A percentile compares a stretch with the other conserved stretches of the same genome.
These are phyloP conservation scores for Thinocorus orbignyianus DNA, from an alignment of 2,113 vertebrate genomes.

Conservation along the genomic window DNA sequence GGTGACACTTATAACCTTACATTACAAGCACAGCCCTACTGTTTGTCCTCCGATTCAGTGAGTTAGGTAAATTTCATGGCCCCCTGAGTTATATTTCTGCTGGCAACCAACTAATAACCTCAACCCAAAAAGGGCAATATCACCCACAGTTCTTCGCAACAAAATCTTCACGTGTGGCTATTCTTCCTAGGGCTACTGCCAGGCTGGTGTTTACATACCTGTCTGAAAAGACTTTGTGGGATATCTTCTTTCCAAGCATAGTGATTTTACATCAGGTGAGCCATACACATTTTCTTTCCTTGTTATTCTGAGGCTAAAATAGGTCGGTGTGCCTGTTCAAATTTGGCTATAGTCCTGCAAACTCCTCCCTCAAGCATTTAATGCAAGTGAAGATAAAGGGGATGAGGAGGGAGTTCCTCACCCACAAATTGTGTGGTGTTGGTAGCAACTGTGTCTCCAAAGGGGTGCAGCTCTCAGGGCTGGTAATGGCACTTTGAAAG, in stretches of 20 bases:
- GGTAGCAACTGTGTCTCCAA: neutral
- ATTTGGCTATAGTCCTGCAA: neutral
- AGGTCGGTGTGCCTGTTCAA: rapidly evolving
- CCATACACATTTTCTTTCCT: neutral
- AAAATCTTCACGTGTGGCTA: neutral
- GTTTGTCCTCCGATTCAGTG: neutral
- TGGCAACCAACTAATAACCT: neutral
- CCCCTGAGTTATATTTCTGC: neutral
- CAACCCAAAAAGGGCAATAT: neutral
- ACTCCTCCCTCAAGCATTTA: neutral
- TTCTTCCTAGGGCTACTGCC: neutral
- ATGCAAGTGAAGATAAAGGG: neutral
- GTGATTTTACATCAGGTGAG: neutral
- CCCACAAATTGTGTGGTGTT: rapidly evolving
- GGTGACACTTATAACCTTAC: neutral
- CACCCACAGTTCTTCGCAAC: neutral
- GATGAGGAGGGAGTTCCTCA: neutral
- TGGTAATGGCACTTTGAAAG: neutral
- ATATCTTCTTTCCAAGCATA: neutral
- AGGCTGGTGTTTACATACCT: neutral
- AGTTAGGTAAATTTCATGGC: neutral
- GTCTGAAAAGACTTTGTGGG: neutral
- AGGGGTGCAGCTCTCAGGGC: neutral
- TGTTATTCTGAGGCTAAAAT: neutral
- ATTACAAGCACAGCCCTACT: neutral